These are phyloP conservation scores for Papilio protenor DNA, from an alignment of 2,888 invertebrate genomes.

Conservation along the genomic window DNA sequence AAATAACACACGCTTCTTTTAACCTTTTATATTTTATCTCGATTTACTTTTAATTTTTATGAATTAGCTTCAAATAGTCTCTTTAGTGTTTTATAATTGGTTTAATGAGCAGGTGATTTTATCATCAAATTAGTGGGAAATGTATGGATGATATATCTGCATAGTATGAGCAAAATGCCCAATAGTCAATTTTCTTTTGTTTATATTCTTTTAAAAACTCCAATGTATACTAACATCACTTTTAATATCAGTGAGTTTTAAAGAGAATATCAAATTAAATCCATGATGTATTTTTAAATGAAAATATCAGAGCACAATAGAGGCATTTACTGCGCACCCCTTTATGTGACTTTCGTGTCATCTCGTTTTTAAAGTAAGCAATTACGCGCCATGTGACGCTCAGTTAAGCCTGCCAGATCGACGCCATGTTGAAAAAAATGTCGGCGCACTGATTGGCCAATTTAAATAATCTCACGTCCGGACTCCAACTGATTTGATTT, in stretches of 20 bases:
- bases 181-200: too few relatives aligned
- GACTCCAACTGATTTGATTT: constrained; percentile 43
- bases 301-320: constrained; percentile 22
- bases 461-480: constrained; percentile 51
- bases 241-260: neutral
- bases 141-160: too few relatives aligned
- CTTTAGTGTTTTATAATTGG: neutral
- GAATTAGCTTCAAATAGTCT: neutral
- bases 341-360: constrained; percentile 5
- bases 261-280: neutral
- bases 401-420: constrained; percentile 48
- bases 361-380: constrained; percentile 44
- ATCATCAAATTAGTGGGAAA: neutral
- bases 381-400: constrained; percentile 46
- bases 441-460: constrained; percentile 52
- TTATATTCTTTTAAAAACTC: neutral
- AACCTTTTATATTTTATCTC: neutral
- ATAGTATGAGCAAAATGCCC: too few relatives aligned
- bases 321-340: constrained; percentile 18
- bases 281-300: neutral
- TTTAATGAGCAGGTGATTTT: neutral
- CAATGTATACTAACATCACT: neutral
- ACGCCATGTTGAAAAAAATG: constrained; percentile 53
- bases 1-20: constrained; percentile 4
- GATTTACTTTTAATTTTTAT: neutral